Evolutionary conservation across 2,888 invertebrate genomes (phyloP), one percentile per base, ranked within the genome.

Genomic region (Orchesella flavescens): DNA sequence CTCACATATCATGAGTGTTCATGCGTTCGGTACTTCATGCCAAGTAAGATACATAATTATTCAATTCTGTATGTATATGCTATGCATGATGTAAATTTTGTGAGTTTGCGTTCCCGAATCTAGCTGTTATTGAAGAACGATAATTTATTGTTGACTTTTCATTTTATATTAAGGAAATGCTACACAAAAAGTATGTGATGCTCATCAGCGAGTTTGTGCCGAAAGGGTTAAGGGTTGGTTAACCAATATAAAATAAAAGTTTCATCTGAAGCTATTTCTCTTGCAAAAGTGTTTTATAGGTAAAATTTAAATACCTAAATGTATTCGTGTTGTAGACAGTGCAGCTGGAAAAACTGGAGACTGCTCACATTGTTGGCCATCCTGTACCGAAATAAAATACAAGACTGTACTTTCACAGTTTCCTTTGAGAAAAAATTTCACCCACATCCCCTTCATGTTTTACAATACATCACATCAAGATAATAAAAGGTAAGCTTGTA

Each of bases 351-450:
- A 59, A 44, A 21, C 3, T 9, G 69, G 9, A 12, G 43, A 59
- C 3, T 78, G 77, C 69, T 44, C 19, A 9, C 19, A 69, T n/a
- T 82, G 82, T 55, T 57, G 21, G 15, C 82, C 82, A 13, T 57
- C 82, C 1, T 82, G 82, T 15, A 82, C 82, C 13, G 82, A 82
- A 24, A 24, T 82, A 44, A 69, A 63, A n/a, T 75, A 82, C 21
- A 66, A 61, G n/a, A 12, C 75, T 49, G 61, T 55, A 21, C 13
- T 71, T 0, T 82, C 82, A 15, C 69, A 82, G 21, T 75, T 75
- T 23, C 82, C 82, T 1, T 17, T 82, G 61, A 12, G 59, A 61
- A 2, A 74, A 19, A 23, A 74, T 34, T n/a, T n/a, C n/a, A n/a
- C n/a, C n/a, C n/a, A n/a, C n/a, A 34, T 4, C 7, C 34, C 34